Base-by-base conservation (phyloP, 2,113 vertebrate species). In the Myrmecobius fasciatus region DNA sequence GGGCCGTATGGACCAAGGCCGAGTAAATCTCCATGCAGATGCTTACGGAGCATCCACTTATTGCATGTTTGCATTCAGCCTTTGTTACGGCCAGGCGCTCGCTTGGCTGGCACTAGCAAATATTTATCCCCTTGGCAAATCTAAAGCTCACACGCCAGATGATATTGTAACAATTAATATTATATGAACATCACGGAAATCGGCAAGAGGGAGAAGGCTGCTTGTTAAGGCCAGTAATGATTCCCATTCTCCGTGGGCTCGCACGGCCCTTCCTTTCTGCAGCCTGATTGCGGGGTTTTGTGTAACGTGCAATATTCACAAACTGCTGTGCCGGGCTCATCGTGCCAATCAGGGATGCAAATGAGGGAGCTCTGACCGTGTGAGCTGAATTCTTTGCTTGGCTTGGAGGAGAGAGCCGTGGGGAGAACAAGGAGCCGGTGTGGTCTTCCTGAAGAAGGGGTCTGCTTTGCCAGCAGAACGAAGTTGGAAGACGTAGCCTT, bases 181-280 rank as follows among this genome's bases (percentile, higher is more conserved):
- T 95, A 97, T 96, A 96, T 97, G 97, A 97, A 97, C 94, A 98
- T 96, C 93, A 91, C 97, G 97, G 98, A 98, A 98, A 97, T 95
- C 98, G 98, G 98, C 98, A 98, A 89, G 98, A 97, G 92, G 0
- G 54, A 90, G 94, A 98, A 98, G 89, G 97, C 96, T 98, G 97
- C 97, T 98, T 98, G 97, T 98, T 98, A 98, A 98, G 96, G 96
- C 97, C 97, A 96, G 98, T 98, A 98, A 98, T 98, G 98, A 98
- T 97, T 97, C 97, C 67, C 95, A 89, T 98, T 98, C 98, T 98
- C 98, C 92, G 91, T 98, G 98, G 98, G 98, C 98, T 97, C 96
- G 92, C 94, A 97, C 97, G 97, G 98, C 97, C 94, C 95, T 97
- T 97, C 97, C 97, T 98, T 98, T 98, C 96, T 98, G 96, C 96